A percentile compares a stretch with the other conserved stretches of the same genome.
phyloP scores from a whole-genome alignment of 2,797 vertebrate species.

The Synaphobranchus kaupii region DNA sequence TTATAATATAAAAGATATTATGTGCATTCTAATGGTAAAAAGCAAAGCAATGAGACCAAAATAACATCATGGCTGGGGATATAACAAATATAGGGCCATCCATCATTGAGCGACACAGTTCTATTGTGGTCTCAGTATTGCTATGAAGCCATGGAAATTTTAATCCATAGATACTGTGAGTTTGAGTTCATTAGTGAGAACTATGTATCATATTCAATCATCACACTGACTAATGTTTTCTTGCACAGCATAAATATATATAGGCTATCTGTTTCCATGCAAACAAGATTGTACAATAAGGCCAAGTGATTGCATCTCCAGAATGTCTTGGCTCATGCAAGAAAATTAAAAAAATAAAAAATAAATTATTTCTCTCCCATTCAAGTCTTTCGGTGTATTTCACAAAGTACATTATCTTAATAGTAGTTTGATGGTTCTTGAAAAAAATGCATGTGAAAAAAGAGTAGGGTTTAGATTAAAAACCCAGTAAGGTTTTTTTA shows the following conservation, averaged over 20 bases:
- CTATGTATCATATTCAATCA: conserved; percentile 38
- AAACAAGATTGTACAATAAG: conserved; percentile 37
- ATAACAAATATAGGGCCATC: conserved; percentile 18
- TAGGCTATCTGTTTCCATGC: not conserved
- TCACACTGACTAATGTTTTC: conserved; percentile 45
- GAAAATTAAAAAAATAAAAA: conserved; percentile 64
- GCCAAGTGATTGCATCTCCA: conserved; percentile 52
- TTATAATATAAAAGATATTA: conserved; percentile 85
- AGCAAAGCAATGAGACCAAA: conserved; percentile 49
- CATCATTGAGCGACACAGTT: conserved; percentile 36
- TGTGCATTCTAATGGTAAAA: conserved; percentile 81
- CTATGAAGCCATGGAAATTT: conserved; percentile 46
- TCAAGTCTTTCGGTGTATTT: conserved; percentile 76
- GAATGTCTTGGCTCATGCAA: conserved; percentile 47
- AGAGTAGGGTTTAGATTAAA: conserved; percentile 25
- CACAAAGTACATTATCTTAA: conserved; percentile 78
- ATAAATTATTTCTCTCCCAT: conserved; percentile 73
- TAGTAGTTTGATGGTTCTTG: conserved; percentile 59
- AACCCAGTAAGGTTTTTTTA: conserved; percentile 1
- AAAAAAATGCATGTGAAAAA: conserved; percentile 45
- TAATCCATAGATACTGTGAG: conserved; percentile 33
- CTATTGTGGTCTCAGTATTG: conserved; percentile 46
- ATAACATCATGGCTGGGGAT: conserved; percentile 37
- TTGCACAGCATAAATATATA: conserved; percentile 11
- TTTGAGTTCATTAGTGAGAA: conserved; percentile 57